These are phyloP conservation scores for Urocitellus parryii DNA, from an alignment of 2,113 vertebrate genomes.

Conservation along the genomic window DNA sequence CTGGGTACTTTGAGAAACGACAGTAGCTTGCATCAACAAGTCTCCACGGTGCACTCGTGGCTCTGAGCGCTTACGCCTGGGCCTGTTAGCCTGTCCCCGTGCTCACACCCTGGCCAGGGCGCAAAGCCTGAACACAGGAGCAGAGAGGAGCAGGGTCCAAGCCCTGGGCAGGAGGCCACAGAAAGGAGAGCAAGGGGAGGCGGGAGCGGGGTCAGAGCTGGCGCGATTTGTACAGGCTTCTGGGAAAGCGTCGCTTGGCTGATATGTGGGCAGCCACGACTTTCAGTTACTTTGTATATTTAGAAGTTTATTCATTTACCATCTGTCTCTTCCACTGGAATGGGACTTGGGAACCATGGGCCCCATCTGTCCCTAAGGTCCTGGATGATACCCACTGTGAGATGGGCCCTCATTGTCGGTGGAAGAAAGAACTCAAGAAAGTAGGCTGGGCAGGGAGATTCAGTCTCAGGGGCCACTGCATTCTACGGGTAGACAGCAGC, in stretches of 20 bases:
- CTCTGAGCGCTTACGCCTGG: neutral
- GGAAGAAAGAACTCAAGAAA: neutral
- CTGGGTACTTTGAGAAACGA: neutral
- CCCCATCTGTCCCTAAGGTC: neutral
- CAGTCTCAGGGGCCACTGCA: rapidly evolving
- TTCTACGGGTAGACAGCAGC: rapidly evolving
- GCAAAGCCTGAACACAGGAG: neutral
- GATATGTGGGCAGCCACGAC: rapidly evolving
- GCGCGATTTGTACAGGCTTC: rapidly evolving
- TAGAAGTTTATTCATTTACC: neutral
- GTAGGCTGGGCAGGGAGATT: neutral
- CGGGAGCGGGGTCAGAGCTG: rapidly evolving
- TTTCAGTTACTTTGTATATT: neutral
- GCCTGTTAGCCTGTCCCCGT: neutral
- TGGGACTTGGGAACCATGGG: neutral
- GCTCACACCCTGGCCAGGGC: neutral
- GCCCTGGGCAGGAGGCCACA: neutral
- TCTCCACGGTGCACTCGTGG: no score
- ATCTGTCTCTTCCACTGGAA: neutral
- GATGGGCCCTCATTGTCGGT: neutral
- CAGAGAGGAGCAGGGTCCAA: rapidly evolving
- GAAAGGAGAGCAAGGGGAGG: neutral
- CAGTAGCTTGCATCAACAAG: neutral
- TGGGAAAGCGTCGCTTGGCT: neutral
- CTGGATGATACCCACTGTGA: rapidly evolving